Evolutionary conservation across 2,888 invertebrate genomes (phyloP).

Genomic region (Heliconius charithonia): DNA sequence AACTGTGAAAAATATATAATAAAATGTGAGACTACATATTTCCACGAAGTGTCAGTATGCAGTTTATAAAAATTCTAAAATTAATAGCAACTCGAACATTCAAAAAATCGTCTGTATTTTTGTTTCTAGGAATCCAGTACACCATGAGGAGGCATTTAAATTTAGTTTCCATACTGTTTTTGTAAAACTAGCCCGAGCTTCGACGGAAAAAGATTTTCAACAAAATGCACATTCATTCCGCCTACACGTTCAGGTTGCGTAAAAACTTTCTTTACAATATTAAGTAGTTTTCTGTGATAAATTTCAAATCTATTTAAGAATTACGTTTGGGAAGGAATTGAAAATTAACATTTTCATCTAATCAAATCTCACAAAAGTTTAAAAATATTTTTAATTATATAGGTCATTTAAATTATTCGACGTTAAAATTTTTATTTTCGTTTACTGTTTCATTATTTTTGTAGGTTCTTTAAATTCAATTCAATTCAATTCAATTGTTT

Average conservation of each 20-base stretch:
- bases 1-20: no score
- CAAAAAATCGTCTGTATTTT: neutral
- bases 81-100: neutral
- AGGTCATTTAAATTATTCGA: no score
- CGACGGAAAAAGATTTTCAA: neutral
- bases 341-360: neutral
- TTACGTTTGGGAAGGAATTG: neutral
- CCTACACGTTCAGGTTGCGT: neutral
- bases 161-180: neutral
- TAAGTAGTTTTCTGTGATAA: neutral
- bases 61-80: neutral
- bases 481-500: no score
- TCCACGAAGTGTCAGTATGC: no score
- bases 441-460: no score
- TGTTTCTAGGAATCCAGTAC: neutral
- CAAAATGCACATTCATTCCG: neutral
- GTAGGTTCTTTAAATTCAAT: no score
- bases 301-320: neutral
- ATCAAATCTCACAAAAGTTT: no score
- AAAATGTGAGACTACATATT: no score
- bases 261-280: neutral
- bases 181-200: neutral
- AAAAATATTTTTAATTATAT: no score
- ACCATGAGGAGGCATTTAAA: neutral
- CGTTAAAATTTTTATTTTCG: no score